Evolutionary conservation across 2,797 vertebrate species (phyloP), one percentile per base, ranked within the genome.

Genomic region (Argya squamiceps): DNA sequence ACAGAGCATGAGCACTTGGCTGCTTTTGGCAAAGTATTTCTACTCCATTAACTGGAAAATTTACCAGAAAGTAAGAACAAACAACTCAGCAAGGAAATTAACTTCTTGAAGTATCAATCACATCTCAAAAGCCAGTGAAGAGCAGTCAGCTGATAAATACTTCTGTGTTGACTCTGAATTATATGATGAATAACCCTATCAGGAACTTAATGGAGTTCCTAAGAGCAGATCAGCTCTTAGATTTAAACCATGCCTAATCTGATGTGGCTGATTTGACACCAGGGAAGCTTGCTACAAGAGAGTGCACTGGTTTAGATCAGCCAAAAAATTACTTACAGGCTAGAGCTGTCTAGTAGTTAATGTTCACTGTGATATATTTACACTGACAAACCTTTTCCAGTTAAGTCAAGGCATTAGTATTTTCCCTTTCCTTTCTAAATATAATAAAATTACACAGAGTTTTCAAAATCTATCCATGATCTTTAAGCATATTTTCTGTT

Each of bases 11-110:
- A 86, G 78, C 44, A 93, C 75, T 91, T 94, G 62, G 55, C 70
- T 90, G 64, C 74, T 95, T 93, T 92, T 86, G 88, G 85, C 80
- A 74, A 95, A 87, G 55, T 47, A 88, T 63, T 89, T 92, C 55
- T 88, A 60, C 84, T 88, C 50, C 41, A 60, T 80, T 92, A 60
- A 92, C 32, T 60, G 63, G 75, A 89, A 85, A 89, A 77, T 65
- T 58, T 78, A 74, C 71, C 88, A 77, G 81, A 88, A 92, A 89
- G 52, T 47, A 86, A 85, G 91, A 93, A 84, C 49, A 89, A 96
- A 80, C n/a, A 87, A 93, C 36, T 81, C 65, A 56, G 63, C 64
- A 89, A 95, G 70, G 71, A 96, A 93, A 49, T 76, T 63, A 78
- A 50, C 18, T 91, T 87, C 85, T 89, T 89, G 39, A 88, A 96